Evolutionary conservation across 2,113 vertebrate species (phyloP), one percentile per base, ranked within the genome.

Genomic region (Vulpes ferrilata): DNA sequence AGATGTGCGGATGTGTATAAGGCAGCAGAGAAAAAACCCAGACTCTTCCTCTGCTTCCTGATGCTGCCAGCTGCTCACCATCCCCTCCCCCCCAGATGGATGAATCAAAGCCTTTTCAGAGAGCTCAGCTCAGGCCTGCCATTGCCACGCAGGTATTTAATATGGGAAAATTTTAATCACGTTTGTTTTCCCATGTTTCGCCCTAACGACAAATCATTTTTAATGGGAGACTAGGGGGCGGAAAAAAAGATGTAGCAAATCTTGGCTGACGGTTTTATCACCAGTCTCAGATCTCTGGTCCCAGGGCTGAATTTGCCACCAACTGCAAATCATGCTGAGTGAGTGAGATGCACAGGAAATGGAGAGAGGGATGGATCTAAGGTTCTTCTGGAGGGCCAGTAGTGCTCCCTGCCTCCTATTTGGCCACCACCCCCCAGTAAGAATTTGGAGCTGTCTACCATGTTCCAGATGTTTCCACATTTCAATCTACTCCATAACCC

Each of bases 121-220:
- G 96, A 69, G 60, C 65, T 81, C 89, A 16, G 92, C 60, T 84
- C 15, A 0, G 27, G 55, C 25, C 89, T 84, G 69, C 64, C 51
- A 20, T 20, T 9, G 80, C 65, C 69, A 69, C 0, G 1, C 35
- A 92, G 90, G 78, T 88, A 67, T 95, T 98, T 96, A 93, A 95
- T 94, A 95, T 38, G 43, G 43, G 90, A 80, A 93, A 80, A 85
- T 95, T 97, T 97, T 98, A 96, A 98, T 98, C 96, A 95, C 55
- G 71, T 97, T 98, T 98, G 97, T 97, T 97, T 98, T 93, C 91
- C 94, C 93, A 57, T 94, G 96, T 96, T 97, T 92, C 0, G 1
- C 97, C 84, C 90, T 80, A 74, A 88, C 11, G 0, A 96, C 95
- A 98, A 98, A 98, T 97, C 96, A 94, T 96, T 96, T 97, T 96